phyloP scores from a whole-genome alignment of 1,140 invertebrate species.

The Penaeus japonicus region DNA sequence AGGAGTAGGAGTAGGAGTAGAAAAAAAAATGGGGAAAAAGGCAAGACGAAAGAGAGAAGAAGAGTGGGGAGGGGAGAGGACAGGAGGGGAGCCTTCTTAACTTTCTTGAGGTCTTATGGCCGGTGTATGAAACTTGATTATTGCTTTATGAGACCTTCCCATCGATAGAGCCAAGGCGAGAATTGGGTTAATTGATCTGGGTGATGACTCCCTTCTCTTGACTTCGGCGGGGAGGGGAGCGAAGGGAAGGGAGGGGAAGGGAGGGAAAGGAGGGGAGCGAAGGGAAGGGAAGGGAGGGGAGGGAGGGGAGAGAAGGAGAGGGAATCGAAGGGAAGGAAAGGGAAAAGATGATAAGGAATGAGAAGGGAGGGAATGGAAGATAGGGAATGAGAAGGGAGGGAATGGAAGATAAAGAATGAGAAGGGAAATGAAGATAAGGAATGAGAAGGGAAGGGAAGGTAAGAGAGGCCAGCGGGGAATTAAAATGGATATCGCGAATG shows the following conservation, averaged over 20 bases:
- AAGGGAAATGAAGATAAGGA: too few species aligned
- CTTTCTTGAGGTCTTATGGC: too few species aligned
- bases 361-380: neutral
- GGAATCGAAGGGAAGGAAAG: too few species aligned
- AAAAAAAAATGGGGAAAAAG: neutral
- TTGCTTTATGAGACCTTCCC: neutral
- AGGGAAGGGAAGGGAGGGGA: neutral
- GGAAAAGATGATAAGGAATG: too few species aligned
- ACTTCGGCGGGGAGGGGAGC: neutral
- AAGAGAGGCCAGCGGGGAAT: neutral
- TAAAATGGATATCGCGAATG: too few species aligned
- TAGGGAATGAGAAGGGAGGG: neutral
- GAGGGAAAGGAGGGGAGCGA: slow-evolving; percentile 17
- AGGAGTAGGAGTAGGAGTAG: neutral
- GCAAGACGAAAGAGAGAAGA: neutral
- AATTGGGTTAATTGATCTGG: too few species aligned
- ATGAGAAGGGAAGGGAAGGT: slow-evolving; percentile 4
- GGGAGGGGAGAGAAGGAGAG: neutral
- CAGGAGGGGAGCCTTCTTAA: too few species aligned
- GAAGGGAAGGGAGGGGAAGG: neutral
- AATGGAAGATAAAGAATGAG: too few species aligned
- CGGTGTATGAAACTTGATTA: too few species aligned
- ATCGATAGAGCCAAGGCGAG: neutral
- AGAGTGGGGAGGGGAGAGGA: too few species aligned
- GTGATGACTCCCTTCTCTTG: neutral